Evolutionary conservation across 37 sponge, comb jelly and placozoan species (phyloP), one percentile per base, ranked within the genome.

Genomic region (Crambe crambe): DNA sequence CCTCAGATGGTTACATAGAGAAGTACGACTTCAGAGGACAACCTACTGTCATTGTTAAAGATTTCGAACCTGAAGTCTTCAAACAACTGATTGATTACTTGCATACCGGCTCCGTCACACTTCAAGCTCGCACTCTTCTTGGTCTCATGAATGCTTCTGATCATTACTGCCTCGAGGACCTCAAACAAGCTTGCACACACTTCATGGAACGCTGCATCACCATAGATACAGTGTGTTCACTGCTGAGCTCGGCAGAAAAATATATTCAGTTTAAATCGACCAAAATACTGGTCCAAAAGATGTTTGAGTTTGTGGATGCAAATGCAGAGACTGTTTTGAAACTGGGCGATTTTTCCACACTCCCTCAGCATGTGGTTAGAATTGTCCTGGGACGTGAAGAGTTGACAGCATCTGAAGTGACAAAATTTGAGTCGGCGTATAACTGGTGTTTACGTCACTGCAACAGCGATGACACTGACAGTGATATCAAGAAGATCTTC

Each of bases 81-180:
- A 94, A 92, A 67, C 91, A 88, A 67, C 83, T 97, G 42, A 74
- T 97, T 1, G 84, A 94, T 42, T 97, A 92, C 70, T 85, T 85
- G 0, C 98, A 97, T 85, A 94, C 93, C 0, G 98, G 98, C 0
- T 71, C 76, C 2, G 89, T 94, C 42, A 78, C 78, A n/a, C 72
- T 97, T 27, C 93, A 97, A 74, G 90, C 95, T 5, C 74, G 93
- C 20, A 94, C 89, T 17, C 72, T 97, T 37, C 83, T 93, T 0
- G 98, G 98, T 4, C 86, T 97, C 2, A 91, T 94, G 82, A 97
- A 97, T 57, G 98, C 98, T 31, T 87, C 95, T 36, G 95, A 97
- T 80, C 93, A 97, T 62, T 97, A 86, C 65, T 90, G 89, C 1
- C 84, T 97, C 21, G 94, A 94, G 27, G 95, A 97, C 18, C 87